These are phyloP conservation scores for Coregonus clupeaformis DNA, from an alignment of 2,113 vertebrate species.

Conservation along the genomic window DNA sequence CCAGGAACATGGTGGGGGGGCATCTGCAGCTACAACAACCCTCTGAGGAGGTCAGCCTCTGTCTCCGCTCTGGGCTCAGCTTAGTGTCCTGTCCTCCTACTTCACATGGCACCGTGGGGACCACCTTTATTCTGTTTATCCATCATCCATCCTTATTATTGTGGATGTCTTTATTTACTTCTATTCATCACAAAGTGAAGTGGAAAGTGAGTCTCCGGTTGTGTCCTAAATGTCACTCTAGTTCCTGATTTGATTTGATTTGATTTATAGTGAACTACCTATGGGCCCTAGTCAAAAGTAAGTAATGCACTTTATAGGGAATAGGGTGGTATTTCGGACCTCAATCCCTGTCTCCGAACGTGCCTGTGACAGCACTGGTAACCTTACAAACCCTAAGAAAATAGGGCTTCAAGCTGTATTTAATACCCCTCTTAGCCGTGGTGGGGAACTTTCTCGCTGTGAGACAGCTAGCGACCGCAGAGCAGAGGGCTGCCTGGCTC, in stretches of 20 bases:
- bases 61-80: too few relatives aligned
- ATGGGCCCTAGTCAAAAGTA: too few relatives aligned
- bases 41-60: background rate
- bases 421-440: constrained; percentile 23
- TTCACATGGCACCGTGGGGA: constrained; percentile 28
- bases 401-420: constrained; percentile 27
- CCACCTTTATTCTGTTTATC: constrained; percentile 24
- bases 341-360: constrained; percentile 26
- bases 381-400: constrained; percentile 31
- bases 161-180: constrained; percentile 38
- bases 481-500: background rate
- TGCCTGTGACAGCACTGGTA: constrained; percentile 34
- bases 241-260: too few relatives aligned
- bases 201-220: constrained; percentile 30
- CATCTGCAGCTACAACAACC: constrained; percentile 16
- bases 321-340: too few relatives aligned
- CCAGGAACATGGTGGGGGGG: constrained; percentile 21
- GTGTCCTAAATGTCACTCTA: too few relatives aligned
- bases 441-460: constrained; percentile 9
- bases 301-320: too few relatives aligned
- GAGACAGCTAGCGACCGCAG: constrained; percentile 10
- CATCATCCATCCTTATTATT: constrained; percentile 32
- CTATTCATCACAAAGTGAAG: constrained; percentile 41
- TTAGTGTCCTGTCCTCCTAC: constrained; percentile 5
- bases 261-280: too few relatives aligned